phyloP scores from a whole-genome alignment of 2,113 vertebrate genomes.

The Daubentonia madagascariensis region DNA sequence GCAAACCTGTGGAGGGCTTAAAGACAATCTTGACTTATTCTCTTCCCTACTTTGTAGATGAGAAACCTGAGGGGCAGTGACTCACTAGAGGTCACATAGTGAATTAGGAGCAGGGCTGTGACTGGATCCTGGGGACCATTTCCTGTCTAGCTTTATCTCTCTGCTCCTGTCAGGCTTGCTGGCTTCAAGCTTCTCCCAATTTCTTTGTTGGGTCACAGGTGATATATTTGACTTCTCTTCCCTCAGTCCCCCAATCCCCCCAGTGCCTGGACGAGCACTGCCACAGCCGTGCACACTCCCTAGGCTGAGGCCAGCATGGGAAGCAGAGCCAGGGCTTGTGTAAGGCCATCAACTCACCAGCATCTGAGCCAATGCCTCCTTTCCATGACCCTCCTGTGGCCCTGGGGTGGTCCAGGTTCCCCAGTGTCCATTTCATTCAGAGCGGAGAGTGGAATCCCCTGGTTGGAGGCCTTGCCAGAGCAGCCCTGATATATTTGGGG shows the following conservation, averaged over 20 bases:
- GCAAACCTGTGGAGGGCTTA: not conserved
- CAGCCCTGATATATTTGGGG: not conserved
- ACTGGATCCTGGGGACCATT: not conserved
- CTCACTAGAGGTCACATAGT: not conserved
- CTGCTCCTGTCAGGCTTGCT: not conserved
- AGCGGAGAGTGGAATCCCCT: not conserved
- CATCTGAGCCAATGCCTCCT: not conserved
- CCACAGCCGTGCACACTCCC: fast-evolving
- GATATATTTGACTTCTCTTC: not conserved
- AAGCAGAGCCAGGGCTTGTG: fast-evolving
- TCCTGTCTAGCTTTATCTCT: not conserved
- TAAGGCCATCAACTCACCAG: not conserved
- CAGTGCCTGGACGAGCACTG: not conserved
- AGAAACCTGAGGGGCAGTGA: not conserved
- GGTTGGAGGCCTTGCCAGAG: not conserved
- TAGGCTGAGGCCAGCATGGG: not conserved
- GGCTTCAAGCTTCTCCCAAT: not conserved
- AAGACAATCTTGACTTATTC: not conserved
- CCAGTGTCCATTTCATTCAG: not conserved
- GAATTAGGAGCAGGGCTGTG: not conserved
- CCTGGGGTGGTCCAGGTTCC: not conserved
- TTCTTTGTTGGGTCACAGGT: not conserved
- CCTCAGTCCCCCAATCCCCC: fast-evolving
- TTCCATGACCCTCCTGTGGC: not conserved
- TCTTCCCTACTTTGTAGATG: not conserved